Conservation (phyloP, 1,140 invertebrate genomes). For the Eulimnadia texana region DNA sequence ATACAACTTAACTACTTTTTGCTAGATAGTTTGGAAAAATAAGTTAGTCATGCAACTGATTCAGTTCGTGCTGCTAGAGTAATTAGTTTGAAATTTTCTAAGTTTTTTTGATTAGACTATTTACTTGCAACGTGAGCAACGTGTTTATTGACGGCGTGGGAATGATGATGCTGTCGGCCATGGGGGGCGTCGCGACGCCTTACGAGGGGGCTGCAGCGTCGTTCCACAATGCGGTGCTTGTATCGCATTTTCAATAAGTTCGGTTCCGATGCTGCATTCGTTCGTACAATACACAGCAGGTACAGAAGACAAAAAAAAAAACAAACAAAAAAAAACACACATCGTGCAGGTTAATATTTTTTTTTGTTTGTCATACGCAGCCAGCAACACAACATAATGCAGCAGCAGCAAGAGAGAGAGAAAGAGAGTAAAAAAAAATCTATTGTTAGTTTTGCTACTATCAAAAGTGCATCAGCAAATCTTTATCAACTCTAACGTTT, state of each 20-base stretch:
- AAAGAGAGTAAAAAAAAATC: not conserved
- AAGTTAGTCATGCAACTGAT: too few species aligned
- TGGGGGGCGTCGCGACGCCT: constrained; percentile 40
- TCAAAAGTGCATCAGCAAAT: too few species aligned
- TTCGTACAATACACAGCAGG: not conserved
- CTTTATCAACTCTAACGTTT: too few species aligned
- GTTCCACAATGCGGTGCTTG: constrained; percentile 76
- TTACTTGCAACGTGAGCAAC: constrained; percentile 7
- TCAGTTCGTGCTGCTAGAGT: too few species aligned
- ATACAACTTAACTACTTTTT: not conserved
- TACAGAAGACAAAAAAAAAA: too few species aligned
- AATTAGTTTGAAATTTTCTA: too few species aligned
- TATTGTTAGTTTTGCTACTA: not conserved
- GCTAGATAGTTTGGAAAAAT: too few species aligned
- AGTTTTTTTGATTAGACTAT: not conserved
- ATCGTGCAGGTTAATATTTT: too few species aligned
- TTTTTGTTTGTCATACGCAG: too few species aligned
- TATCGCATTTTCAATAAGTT: constrained; percentile 89
- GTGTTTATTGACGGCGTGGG: constrained; percentile 1
- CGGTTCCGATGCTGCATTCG: constrained; percentile 76
- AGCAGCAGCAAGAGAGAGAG: constrained; percentile 13
- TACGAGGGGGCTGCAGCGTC: constrained; percentile 64
- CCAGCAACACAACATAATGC: not conserved
- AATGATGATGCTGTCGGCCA: not conserved
- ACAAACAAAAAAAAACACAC: too few species aligned